phyloP scores from a whole-genome alignment of 2,113 vertebrate species.

The Salvelinus fontinalis region DNA sequence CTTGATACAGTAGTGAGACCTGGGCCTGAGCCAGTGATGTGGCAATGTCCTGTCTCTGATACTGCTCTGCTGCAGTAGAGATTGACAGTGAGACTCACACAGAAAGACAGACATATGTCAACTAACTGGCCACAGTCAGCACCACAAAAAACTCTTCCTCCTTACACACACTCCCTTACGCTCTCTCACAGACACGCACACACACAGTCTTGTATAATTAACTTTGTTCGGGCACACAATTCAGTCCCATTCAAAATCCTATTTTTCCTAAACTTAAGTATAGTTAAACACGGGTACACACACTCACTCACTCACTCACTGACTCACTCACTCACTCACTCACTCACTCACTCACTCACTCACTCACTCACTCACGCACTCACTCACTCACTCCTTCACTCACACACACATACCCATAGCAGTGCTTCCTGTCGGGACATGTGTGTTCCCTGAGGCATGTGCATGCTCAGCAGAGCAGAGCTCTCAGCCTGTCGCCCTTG shows the following conservation, averaged over 20 bases:
- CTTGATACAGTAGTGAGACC: neutral
- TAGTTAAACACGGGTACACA: neutral
- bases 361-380: neutral
- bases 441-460: neutral
- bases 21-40: neutral
- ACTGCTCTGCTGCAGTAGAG: neutral
- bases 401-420: neutral
- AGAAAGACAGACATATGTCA: neutral
- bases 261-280: neutral
- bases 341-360: too few relatives aligned
- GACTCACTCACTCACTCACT: too few relatives aligned
- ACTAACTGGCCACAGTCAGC: neutral
- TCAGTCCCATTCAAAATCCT: too few relatives aligned
- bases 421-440: too few relatives aligned
- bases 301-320: too few relatives aligned
- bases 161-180: too few relatives aligned
- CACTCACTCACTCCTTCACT: neutral
- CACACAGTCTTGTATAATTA: too few relatives aligned
- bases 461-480: conserved; percentile 21
- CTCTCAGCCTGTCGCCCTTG: conserved; percentile 22
- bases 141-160: too few relatives aligned
- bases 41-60: neutral
- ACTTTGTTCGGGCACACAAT: too few relatives aligned
- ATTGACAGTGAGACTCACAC: neutral
- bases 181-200: too few relatives aligned